Conservation (phyloP, 2,797 vertebrate species). For the Pogonophryne albipinna region DNA sequence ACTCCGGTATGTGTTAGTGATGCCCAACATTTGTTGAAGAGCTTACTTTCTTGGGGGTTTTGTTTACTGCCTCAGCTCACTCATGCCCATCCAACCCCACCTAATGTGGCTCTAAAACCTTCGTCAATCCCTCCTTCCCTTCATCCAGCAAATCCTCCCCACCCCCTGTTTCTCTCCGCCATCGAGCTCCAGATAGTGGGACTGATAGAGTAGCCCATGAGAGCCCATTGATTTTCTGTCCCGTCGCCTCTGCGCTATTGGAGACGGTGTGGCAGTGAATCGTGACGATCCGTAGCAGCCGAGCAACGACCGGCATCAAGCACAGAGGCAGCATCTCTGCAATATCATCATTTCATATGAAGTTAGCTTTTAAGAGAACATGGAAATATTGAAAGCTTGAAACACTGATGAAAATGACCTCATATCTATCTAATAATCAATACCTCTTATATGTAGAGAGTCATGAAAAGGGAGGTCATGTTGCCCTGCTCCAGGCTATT, state of each 20-base stretch:
- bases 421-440: constrained; percentile 21
- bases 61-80: neutral
- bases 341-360: neutral
- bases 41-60: neutral
- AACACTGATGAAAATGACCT: neutral
- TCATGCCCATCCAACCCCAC: neutral
- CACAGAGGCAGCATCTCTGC: constrained; percentile 20
- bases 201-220: constrained; percentile 78
- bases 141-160: constrained; percentile 50
- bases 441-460: neutral
- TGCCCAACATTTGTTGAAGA: neutral
- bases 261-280: constrained; percentile 75
- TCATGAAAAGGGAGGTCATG: neutral
- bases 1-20: neutral
- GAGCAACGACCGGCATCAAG: constrained; percentile 52
- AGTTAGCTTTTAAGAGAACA: neutral
- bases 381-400: neutral
- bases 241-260: constrained; percentile 50
- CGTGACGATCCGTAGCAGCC: constrained; percentile 69
- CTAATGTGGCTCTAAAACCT: constrained; percentile 18
- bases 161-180: constrained; percentile 42
- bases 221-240: constrained; percentile 82
- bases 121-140: constrained; percentile 28
- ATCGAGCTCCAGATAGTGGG: constrained; percentile 77
- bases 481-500: neutral